Conservation (phyloP, 2,797 vertebrate species). For the Acridotheres tristis region DNA sequence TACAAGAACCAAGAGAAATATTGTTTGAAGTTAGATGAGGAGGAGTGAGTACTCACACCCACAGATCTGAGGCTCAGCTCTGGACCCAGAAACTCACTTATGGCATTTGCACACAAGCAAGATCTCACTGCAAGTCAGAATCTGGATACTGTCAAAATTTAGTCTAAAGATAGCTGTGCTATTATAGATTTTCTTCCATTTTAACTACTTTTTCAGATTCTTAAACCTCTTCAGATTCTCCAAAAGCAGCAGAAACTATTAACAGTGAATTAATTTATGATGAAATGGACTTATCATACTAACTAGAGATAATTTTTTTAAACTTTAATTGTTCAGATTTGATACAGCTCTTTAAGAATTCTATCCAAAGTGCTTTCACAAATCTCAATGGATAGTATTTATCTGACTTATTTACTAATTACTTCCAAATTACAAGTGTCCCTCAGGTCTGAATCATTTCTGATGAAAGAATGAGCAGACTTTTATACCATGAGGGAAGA, state of each 20-base stretch:
- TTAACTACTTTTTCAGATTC: conserved; percentile 6
- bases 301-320: conserved; percentile 42
- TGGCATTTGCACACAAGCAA: neutral
- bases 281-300: conserved; percentile 30
- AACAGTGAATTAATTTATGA: conserved; percentile 16
- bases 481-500: neutral
- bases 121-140: neutral
- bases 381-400: conserved; percentile 51
- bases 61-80: neutral
- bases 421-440: conserved; percentile 45
- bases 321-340: conserved; percentile 59
- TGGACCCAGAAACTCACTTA: neutral
- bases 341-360: conserved; percentile 43
- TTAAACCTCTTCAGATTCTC: conserved; percentile 9
- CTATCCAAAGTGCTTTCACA: neutral
- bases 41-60: neutral
- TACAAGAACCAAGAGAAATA: neutral
- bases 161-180: neutral
- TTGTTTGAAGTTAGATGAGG: neutral
- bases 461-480: conserved; percentile 32
- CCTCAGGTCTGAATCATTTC: conserved; percentile 54
- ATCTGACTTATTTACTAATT: conserved; percentile 69
- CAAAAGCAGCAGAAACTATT: neutral
- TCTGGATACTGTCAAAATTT: neutral
- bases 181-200: neutral